phyloP scores from a whole-genome alignment of 1,140 invertebrate genomes.

The Drosophila repleta region DNA sequence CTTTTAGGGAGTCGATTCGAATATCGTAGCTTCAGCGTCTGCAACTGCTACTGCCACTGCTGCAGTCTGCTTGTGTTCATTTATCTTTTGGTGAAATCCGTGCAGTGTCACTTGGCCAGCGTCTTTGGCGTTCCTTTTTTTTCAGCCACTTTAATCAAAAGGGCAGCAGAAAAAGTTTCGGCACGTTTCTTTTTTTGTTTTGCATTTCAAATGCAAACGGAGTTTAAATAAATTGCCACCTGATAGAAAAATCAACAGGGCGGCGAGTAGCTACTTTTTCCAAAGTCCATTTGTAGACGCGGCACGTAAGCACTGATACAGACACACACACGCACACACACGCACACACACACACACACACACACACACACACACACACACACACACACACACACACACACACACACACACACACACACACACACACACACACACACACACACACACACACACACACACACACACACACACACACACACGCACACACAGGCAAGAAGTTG shows the following conservation, averaged over 20 bases:
- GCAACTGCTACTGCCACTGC: not conserved
- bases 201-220: constrained; percentile 59
- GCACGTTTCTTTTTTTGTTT: constrained; percentile 7
- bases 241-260: constrained; percentile 65
- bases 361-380: not conserved
- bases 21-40: too few species aligned
- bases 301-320: constrained; percentile 42
- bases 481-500: not conserved
- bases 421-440: not conserved
- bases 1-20: too few species aligned
- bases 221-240: constrained; percentile 68
- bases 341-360: not conserved
- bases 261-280: constrained; percentile 1
- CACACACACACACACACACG: not conserved
- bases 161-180: constrained; percentile 1
- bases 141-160: constrained; percentile 11
- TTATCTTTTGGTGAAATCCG: constrained; percentile 2
- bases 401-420: not conserved
- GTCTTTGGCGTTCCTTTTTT: constrained; percentile 1
- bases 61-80: constrained; percentile 27
- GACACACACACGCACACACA: constrained; percentile 12
- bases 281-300: constrained; percentile 34
- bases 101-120: not conserved
- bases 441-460: constrained; percentile 4
- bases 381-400: constrained; percentile 13